Conservation (phyloP, 2,113 vertebrate species). For the Beaufortia kweichowensis region DNA sequence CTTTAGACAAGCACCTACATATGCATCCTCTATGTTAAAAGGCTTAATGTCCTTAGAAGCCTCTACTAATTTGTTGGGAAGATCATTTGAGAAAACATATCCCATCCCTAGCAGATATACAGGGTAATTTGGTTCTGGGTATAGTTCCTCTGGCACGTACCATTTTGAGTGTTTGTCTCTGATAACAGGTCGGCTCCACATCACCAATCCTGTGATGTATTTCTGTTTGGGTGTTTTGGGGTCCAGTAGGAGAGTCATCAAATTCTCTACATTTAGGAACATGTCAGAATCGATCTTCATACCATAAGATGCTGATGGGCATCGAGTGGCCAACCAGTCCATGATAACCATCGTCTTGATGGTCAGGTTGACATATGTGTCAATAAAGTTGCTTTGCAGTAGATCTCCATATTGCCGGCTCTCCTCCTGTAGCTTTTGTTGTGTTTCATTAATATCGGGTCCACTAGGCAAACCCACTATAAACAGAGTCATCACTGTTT, state of each 20-base stretch:
- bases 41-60: constrained; percentile 82
- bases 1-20: constrained; percentile 73
- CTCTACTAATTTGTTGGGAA: constrained; percentile 83
- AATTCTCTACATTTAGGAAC: constrained; percentile 90
- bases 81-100: constrained; percentile 92
- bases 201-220: constrained; percentile 89
- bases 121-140: constrained; percentile 82
- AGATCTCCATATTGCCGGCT: constrained; percentile 68
- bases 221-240: constrained; percentile 78
- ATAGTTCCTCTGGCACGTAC: constrained; percentile 87
- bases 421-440: constrained; percentile 63
- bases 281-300: constrained; percentile 98
- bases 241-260: constrained; percentile 84
- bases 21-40: constrained; percentile 89
- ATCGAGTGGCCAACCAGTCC: constrained; percentile 76
- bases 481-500: constrained; percentile 67
- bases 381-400: constrained; percentile 74
- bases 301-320: constrained; percentile 75
- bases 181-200: constrained; percentile 82
- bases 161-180: constrained; percentile 86
- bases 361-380: constrained; percentile 76
- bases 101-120: constrained; percentile 90
- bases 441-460: neutral
- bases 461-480: constrained; percentile 59
- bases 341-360: constrained; percentile 81